Percentiles rank a stretch among this genome's conserved stretches.
Conservation (phyloP, 2,888 invertebrate genomes). For the Alitta virens region DNA sequence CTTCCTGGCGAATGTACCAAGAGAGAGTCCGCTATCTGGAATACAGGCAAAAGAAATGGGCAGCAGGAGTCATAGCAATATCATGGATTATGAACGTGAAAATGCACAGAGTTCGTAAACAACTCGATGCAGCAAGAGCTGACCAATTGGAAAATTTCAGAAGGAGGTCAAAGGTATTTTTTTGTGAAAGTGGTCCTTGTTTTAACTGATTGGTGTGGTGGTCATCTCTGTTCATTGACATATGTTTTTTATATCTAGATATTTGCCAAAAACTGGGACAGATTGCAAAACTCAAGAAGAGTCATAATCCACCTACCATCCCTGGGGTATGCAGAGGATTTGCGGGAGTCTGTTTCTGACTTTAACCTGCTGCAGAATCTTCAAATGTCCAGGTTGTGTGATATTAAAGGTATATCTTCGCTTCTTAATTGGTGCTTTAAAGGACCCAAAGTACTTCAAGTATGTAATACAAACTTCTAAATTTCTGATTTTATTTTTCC, state of each 20-base stretch:
- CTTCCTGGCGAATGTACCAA: constrained; percentile 43
- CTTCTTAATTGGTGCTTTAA: no score
- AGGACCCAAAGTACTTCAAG: neutral
- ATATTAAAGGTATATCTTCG: constrained; percentile 49
- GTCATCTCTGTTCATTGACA: neutral
- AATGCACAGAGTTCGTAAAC: constrained; percentile 48
- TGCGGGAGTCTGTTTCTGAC: constrained; percentile 48
- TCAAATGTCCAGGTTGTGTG: constrained; percentile 56
- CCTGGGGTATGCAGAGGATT: constrained; percentile 49
- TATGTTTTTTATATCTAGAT: constrained; percentile 8
- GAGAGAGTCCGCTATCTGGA: constrained; percentile 48
- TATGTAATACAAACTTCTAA: neutral
- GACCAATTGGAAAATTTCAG: constrained; percentile 49
- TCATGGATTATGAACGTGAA: constrained; percentile 56
- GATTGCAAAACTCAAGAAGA: constrained; percentile 45
- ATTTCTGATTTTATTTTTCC: constrained; percentile 14
- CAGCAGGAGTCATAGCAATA: constrained; percentile 55
- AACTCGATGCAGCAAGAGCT: constrained; percentile 42
- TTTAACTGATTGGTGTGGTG: neutral
- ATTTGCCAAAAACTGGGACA: constrained; percentile 40
- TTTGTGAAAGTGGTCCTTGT: no score
- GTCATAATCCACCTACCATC: constrained; percentile 56
- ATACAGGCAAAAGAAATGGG: constrained; percentile 54
- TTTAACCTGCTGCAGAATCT: constrained; percentile 52
- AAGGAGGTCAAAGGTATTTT: constrained; percentile 45